A percentile compares a stretch with the other conserved stretches of the same genome.
Evolutionary conservation across 2,797 vertebrate species (phyloP).

Genomic region (Presbytis comata): DNA sequence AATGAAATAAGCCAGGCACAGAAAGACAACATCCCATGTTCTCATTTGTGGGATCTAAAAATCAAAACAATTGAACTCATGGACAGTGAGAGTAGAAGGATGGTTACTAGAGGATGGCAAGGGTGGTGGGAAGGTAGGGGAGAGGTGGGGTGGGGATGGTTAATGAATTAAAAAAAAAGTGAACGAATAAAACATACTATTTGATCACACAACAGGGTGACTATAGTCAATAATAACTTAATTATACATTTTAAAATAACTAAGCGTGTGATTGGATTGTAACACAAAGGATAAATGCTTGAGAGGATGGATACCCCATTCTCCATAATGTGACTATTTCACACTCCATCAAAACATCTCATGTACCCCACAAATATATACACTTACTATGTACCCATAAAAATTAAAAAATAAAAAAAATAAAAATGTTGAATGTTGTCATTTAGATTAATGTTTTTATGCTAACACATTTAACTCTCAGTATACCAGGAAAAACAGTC

Average conservation of each 20-base stretch:
- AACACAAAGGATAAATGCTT: background rate
- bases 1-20: too few relatives aligned
- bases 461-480: slow-evolving; percentile 25
- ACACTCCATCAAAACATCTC: background rate
- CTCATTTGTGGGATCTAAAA: too few relatives aligned
- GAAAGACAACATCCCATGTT: too few relatives aligned
- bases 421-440: background rate
- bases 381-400: background rate
- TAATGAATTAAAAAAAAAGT: background rate
- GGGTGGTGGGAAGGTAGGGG: too few relatives aligned
- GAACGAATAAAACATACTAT: background rate
- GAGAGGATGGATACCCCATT: background rate
- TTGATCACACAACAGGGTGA: background rate
- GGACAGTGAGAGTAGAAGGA: too few relatives aligned
- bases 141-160: background rate
- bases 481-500: background rate
- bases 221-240: background rate
- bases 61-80: too few relatives aligned
- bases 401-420: background rate
- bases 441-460: slow-evolving; percentile 14
- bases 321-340: background rate
- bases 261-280: background rate
- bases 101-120: too few relatives aligned
- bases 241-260: too few relatives aligned
- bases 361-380: background rate